Percentiles rank a stretch among this genome's conserved stretches.
These are phyloP conservation scores for Diglossa cyanea DNA, from an alignment of 2,797 vertebrate genomes.

Conservation along the genomic window DNA sequence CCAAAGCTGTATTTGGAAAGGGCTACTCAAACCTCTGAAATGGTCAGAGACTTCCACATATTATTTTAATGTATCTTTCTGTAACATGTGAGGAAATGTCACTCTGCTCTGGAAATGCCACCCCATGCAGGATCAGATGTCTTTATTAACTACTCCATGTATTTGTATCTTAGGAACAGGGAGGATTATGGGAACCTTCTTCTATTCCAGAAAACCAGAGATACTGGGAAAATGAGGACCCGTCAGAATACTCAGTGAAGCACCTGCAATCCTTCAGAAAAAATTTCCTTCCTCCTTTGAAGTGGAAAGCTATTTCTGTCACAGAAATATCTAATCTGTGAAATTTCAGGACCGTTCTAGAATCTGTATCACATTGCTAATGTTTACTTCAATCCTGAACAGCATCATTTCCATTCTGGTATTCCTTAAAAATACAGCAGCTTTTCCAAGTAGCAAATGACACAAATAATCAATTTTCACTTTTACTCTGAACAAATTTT, in stretches of 20 bases:
- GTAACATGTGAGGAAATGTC: rapidly evolving
- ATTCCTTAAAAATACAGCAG: neutral
- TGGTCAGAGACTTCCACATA: neutral
- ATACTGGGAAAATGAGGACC: neutral
- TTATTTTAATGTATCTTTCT: neutral
- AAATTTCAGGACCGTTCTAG: neutral
- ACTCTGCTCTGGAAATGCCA: neutral
- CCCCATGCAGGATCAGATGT: neutral
- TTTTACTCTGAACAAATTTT: neutral
- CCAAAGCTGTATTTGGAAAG: neutral
- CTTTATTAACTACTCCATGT: neutral
- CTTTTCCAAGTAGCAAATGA: neutral
- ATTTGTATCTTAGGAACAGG: neutral
- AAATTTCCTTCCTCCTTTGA: neutral
- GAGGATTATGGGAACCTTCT: neutral
- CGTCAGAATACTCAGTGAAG: rapidly evolving
- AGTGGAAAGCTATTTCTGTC: neutral
- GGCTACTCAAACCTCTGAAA: neutral
- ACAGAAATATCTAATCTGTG: neutral
- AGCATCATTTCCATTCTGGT: neutral
- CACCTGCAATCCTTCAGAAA: neutral
- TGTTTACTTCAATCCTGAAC: neutral
- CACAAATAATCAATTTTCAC: neutral
- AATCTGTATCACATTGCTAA: neutral
- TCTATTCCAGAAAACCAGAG: neutral